These are phyloP conservation scores for Epinephelus cyanopodus DNA, from an alignment of 2,113 vertebrate genomes.

Conservation along the genomic window DNA sequence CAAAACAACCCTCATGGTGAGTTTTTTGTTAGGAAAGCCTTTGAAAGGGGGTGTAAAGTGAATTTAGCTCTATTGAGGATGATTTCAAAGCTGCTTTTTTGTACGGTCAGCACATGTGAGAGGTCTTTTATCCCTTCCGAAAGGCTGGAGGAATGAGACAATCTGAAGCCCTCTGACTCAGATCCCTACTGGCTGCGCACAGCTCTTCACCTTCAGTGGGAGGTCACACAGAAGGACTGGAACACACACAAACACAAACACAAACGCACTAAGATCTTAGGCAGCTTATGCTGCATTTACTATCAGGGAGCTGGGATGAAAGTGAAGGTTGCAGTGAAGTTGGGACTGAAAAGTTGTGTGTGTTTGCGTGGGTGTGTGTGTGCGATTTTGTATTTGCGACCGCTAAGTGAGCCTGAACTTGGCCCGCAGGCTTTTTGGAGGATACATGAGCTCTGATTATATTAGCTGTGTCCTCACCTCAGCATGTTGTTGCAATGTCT, in stretches of 20 bases:
- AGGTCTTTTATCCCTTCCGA: conserved; percentile 70
- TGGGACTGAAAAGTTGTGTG: conserved; percentile 2
- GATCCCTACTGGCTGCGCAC: conserved; percentile 58
- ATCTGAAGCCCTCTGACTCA: conserved; percentile 47
- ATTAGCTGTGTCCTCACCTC: conserved; percentile 61
- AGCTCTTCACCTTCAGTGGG: conserved; percentile 32
- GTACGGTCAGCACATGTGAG: conserved; percentile 72
- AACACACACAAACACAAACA: conserved; percentile 14
- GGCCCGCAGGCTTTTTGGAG: conserved; percentile 40
- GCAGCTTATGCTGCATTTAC: conserved; percentile 43
- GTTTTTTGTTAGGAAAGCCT: conserved; percentile 65
- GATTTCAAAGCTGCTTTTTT: conserved; percentile 77
- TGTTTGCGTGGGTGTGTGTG: conserved; percentile 2
- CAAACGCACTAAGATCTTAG: conserved; percentile 23
- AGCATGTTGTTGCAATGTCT: conserved; percentile 28
- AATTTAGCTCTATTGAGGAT: conserved; percentile 69
- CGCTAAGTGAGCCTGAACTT: conserved; percentile 20
- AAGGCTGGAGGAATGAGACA: conserved; percentile 50
- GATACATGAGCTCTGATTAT: conserved; percentile 47
- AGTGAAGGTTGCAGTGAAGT: conserved; percentile 53
- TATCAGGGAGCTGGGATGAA: conserved; percentile 30
- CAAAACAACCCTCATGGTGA: conserved; percentile 32
- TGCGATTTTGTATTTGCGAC: conserved; percentile 15
- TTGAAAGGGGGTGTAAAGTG: conserved; percentile 57
- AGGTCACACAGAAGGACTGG: conserved; percentile 41